Percentiles rank a stretch among this genome's conserved stretches.
These are phyloP conservation scores for Nematostella vectensis DNA, from an alignment of 92 coral and sea anemone genomes.

Conservation along the genomic window DNA sequence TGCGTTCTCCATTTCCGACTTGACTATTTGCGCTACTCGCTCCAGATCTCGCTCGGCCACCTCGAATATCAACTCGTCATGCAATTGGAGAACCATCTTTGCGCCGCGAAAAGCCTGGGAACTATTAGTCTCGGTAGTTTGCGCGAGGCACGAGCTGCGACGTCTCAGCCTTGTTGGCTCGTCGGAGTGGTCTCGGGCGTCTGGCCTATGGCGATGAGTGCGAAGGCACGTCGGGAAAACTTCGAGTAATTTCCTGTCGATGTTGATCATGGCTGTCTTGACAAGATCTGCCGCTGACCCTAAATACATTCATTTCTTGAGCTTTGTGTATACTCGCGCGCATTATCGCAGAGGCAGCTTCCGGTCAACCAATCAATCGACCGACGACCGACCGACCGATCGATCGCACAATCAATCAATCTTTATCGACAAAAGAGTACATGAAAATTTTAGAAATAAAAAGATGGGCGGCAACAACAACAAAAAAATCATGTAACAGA, in stretches of 20 bases:
- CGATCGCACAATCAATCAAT: no score
- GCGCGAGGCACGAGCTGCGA: conserved; percentile 32
- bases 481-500: no score
- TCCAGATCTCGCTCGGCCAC: conserved; percentile 60
- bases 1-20: conserved; percentile 82
- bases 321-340: no score
- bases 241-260: conserved; percentile 61
- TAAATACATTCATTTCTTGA: no score
- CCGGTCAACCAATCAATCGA: no score
- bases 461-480: no score
- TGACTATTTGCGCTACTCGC: conserved; percentile 74
- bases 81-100: conserved; percentile 80
- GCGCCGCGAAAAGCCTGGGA: conserved; percentile 51
- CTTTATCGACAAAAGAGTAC: no score
- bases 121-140: conserved; percentile 22
- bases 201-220: conserved; percentile 61
- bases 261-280: conserved; percentile 86
- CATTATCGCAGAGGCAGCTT: no score
- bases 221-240: conserved; percentile 53
- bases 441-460: no score
- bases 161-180: conserved; percentile 18
- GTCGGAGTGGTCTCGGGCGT: conserved; percentile 10
- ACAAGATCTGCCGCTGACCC: conserved; percentile 99
- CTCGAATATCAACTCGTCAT: conserved; percentile 87
- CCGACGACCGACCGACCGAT: no score